Percentiles rank a stretch among this genome's conserved stretches.
These are phyloP conservation scores for Chrysomela aeneicollis DNA, from an alignment of 2,888 invertebrate species.

Conservation along the genomic window DNA sequence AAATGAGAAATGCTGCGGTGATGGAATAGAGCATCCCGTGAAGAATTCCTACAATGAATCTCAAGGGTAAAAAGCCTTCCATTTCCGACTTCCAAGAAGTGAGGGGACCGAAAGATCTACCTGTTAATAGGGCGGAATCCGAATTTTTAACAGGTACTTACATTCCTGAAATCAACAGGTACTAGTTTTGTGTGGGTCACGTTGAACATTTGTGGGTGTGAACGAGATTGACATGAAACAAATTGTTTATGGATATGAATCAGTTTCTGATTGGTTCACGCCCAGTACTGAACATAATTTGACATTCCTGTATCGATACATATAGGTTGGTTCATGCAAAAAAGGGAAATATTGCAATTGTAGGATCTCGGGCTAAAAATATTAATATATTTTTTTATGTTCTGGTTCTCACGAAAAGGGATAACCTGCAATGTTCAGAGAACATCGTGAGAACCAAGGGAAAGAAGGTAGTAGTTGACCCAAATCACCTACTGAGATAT, in stretches of 20 bases:
- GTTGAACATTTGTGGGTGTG: slow-evolving; percentile 13
- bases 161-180: slow-evolving; percentile 37
- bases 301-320: too few relatives aligned
- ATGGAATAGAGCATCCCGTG: slow-evolving; percentile 24
- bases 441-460: too few relatives aligned
- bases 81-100: slow-evolving; percentile 49
- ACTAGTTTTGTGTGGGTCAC: slow-evolving; percentile 29
- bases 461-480: too few relatives aligned
- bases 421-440: too few relatives aligned
- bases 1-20: slow-evolving; percentile 29
- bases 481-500: too few relatives aligned
- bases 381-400: too few relatives aligned
- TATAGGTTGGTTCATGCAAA: too few relatives aligned
- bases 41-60: slow-evolving; percentile 43
- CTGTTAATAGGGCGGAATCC: slow-evolving; percentile 44
- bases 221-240: background rate
- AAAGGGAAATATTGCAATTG: too few relatives aligned
- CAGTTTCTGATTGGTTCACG: too few relatives aligned
- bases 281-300: too few relatives aligned
- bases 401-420: too few relatives aligned
- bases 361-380: too few relatives aligned
- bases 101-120: slow-evolving; percentile 34
- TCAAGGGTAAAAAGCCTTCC: slow-evolving; percentile 43
- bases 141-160: slow-evolving; percentile 45
- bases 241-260: background rate